Percentiles rank a stretch among this genome's conserved stretches.
Evolutionary conservation across 2,797 vertebrate genomes (phyloP).

Genomic region (Babyrousa celebensis): DNA sequence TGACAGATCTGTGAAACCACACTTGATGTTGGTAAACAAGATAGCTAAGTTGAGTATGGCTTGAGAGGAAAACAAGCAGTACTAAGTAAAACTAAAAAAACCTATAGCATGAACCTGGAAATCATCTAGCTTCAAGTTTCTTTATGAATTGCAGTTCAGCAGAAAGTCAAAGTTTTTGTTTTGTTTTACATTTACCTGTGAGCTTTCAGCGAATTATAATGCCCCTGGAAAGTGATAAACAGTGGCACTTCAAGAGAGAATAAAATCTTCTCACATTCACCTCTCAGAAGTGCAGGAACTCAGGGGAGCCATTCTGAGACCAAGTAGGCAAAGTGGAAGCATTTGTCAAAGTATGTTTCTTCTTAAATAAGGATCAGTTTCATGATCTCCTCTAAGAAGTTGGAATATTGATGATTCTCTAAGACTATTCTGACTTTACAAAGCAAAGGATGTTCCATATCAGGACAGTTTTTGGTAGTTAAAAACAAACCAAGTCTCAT

Average conservation of each 20-base stretch:
- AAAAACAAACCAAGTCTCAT: neutral
- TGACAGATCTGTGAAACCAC: constrained; percentile 81
- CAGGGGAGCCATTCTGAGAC: neutral
- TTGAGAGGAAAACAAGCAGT: constrained; percentile 19
- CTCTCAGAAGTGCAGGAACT: neutral
- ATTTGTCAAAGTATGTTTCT: constrained; percentile 68
- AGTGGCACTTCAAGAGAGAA: constrained; percentile 47
- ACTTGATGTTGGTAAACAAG: constrained; percentile 80
- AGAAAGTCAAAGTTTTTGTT: neutral
- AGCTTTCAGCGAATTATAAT: constrained; percentile 33
- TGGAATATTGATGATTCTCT: constrained; percentile 31
- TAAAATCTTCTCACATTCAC: constrained; percentile 18
- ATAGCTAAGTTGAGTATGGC: constrained; percentile 71
- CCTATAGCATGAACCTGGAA: neutral
- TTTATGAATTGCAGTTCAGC: constrained; percentile 37
- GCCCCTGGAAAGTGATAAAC: constrained; percentile 32
- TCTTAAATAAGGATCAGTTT: constrained; percentile 53
- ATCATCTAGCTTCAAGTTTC: neutral
- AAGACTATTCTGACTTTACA: constrained; percentile 11
- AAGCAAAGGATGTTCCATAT: neutral
- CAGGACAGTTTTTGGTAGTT: neutral
- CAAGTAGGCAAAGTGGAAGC: neutral
- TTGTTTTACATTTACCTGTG: constrained; percentile 23
- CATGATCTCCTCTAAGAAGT: constrained; percentile 42
- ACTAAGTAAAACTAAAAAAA: constrained; percentile 70